Evolutionary conservation across 2,888 invertebrate genomes (phyloP), one percentile per base, ranked within the genome.

Genomic region (Drosophila picticornis): DNA sequence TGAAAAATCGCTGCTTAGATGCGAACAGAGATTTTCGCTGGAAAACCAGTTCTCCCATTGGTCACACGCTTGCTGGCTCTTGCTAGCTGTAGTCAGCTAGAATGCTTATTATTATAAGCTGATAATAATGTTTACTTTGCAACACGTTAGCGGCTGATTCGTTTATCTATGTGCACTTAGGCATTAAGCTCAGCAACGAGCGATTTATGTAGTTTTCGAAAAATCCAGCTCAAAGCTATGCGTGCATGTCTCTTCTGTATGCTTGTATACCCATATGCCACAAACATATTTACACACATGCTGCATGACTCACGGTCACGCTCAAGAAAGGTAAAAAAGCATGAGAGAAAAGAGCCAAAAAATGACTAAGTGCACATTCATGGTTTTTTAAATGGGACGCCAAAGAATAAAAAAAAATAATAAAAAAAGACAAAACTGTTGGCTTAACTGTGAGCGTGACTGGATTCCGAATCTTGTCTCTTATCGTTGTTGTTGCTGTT

Each of bases 361-460:
- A 32, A 57, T 88, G 81, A 88, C 75, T 90, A 81, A 90, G 77
- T 88, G 88, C 90, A 78, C 69, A 85, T 83, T 88, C 90, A 87
- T 83, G 88, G 74, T 57, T 87, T 84, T 89, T 68, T 61, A 89
- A 84, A 82, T 80, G 80, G 84, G 80, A 62, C 74, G 78, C 19
- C 67, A 60, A 77, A 80, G 62, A 72, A 76, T 68, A 64, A 38
- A 62, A 65, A 63, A 32, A 63, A 56, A 72, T 10, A 10, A 40
- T n/a, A 66, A 80, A 70, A 61, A 73, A 70, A 66, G 16, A 50
- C 48, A 27, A 73, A 84, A 74, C 68, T 69, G 48, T 64, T 60
- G 61, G 66, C 52, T 53, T 63, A 59, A 60, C 71, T 65, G 56
- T 46, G 65, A 73, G 77, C 80, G 75, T 80, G 83, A 84, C 83